Base-by-base conservation (phyloP, 2,797 vertebrate species). In the Gouania willdenowi region DNA sequence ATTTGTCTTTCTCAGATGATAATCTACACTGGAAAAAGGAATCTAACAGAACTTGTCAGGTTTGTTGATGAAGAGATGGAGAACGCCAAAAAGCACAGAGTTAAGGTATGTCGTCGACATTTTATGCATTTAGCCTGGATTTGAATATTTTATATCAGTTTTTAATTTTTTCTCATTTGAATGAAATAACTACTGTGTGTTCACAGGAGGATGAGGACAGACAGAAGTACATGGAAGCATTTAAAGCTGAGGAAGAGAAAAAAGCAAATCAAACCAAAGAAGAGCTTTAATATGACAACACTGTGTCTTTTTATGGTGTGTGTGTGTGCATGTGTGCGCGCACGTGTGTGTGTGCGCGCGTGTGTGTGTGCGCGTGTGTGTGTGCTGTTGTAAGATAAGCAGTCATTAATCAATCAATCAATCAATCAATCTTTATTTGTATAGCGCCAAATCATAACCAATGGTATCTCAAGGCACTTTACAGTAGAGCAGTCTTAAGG, bases 31-130 rank as follows among this genome's bases (percentile, higher is more conserved):
- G 90, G 92, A 1, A 79, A 90, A 12, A 62, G 65, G 10, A 91
- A 79, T 1, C 2, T 95, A 40, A 75, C 89, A 16, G 83, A 83
- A 15, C 88, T 98, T 56, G 56, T 88, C 19, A 76, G 82, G 42
- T 98, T 94, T 81, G 41, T 95, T 34, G 87, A 94, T 51, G 76
- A 81, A 33, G 84, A 94, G 48, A 77, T 89, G 52, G 71, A 82
- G 54, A 75, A 67, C 51, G 72, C 39, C 19, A 83, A 74, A 51
- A 61, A 45, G 40, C 50, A 88, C 32, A 82, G 89, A 87, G 87
- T 88, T 42, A 77, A 71, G 79, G 37, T 90, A 30, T 16, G 8
- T 20, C 3, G 4, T 31, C 5, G 13, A 34, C 9, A 8, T 9
- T 8, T 8, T 6, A 8, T 35, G 25, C 9, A 9, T 12, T 2